Base-by-base conservation (phyloP, 2,888 invertebrate species). In the Drosophila algonquin region DNA sequence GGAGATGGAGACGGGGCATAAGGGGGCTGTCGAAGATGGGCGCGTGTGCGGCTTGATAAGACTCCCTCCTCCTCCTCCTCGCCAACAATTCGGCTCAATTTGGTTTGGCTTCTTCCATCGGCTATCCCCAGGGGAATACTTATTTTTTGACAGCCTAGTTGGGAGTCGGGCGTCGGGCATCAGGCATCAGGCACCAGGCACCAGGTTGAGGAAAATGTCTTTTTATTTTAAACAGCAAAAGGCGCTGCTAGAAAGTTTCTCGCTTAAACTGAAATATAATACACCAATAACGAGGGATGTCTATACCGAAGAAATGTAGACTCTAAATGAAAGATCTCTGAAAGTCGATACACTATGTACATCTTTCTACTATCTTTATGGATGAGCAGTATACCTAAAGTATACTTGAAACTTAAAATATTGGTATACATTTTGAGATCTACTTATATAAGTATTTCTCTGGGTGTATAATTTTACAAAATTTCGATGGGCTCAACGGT, bases 1-100 rank as follows among this genome's bases (percentile, higher is more conserved):
- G 57, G 55, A 47, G 24, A 21, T 3, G 21, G 21, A 21, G 21
- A 21, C 27, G 27, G 27, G 27, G 40, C 24, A 24, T 24, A 24
- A 52, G 48, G 51, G 44, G 35, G 24, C 14, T 51, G 54, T n/a
- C 35, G 16, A 50, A 77, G 87, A 85, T 83, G 82, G 76, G 50
- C 76, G 82, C 86, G 82, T 83, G 88, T 85, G 82, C 63, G 82
- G 82, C 70, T 82, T 78, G 86, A 83, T 87, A 87, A 82, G 76
- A 74, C 74, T 21, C 30, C 8, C 14, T 21, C 9, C 32, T 32
- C 3, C 32, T 32, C 40, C 40, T 10, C 40, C 40, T 40, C 14
- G 70, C 59, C 68, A 70, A 53, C 61, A 69, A 75, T 71, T 75
- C 76, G 63, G 64, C 73, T 81, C 70, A 76, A 78, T 81, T 79